Conservation (phyloP, 1,140 invertebrate species). For the Pogonognathellus flavescens region DNA sequence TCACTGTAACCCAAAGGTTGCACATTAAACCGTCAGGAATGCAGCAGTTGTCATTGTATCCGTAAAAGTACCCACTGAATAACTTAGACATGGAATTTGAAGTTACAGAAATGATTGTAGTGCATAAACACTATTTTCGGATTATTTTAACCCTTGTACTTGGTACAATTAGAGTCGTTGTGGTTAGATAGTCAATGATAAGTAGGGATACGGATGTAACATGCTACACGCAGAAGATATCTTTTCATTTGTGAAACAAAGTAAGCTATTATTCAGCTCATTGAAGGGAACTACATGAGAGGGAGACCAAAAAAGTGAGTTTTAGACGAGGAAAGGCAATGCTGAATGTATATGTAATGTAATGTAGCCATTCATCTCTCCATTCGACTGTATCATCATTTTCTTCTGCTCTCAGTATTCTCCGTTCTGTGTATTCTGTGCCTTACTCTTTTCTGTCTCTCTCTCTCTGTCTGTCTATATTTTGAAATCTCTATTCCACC, state of each 20-base stretch:
- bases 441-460: not conserved
- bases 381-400: constrained; percentile 46
- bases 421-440: not conserved
- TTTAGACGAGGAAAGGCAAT: not conserved
- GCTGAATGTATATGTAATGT: constrained; percentile 15
- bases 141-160: constrained; percentile 10
- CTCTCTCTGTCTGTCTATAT: constrained; percentile 15
- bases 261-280: constrained; percentile 46
- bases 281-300: constrained; percentile 22
- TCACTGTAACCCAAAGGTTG: no score
- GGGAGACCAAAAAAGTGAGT: not conserved
- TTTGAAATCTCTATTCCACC: not conserved
- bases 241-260: constrained; percentile 49
- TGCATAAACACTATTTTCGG: not conserved
- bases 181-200: constrained; percentile 5
- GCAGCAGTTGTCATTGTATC: no score
- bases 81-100: no score
- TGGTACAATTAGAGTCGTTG: constrained; percentile 14
- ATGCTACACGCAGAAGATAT: constrained; percentile 6
- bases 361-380: constrained; percentile 26
- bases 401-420: constrained; percentile 35
- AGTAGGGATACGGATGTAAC: not conserved
- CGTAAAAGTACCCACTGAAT: no score
- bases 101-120: not conserved
- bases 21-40: no score